Conservation (phyloP, 92 coral and sea anemone genomes). For the Meandrina meandrites region DNA sequence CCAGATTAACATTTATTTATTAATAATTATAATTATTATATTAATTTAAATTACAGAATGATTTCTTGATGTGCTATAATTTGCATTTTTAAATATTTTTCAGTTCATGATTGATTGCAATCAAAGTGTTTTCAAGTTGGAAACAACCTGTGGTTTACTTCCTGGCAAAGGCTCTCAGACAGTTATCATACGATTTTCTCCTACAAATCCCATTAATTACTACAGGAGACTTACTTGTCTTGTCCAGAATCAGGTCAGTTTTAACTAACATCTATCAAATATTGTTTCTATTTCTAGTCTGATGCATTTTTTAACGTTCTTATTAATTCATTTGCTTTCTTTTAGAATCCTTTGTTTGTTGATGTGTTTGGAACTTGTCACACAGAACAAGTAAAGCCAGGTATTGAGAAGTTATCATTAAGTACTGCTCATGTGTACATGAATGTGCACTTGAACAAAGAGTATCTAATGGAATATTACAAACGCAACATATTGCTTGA, state of each 20-base stretch:
- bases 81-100: not conserved
- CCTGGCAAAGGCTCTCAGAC: conserved; percentile 75
- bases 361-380: conserved; percentile 98
- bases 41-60: no score
- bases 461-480: no score
- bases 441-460: no score
- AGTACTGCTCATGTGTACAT: not conserved
- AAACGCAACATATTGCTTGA: no score
- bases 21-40: no score
- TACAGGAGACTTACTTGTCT: conserved; percentile 88
- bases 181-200: conserved; percentile 68
- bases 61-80: no score
- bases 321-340: not conserved
- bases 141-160: conserved; percentile 77
- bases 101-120: conserved; percentile 91
- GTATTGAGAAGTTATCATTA: conserved; percentile 27
- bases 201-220: conserved; percentile 85
- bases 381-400: conserved; percentile 95
- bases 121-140: conserved; percentile 88
- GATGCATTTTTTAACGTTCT: not conserved
- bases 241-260: conserved; percentile 86
- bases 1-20: no score
- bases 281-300: not conserved
- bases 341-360: conserved; percentile 81
- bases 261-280: not conserved